Evolutionary conservation across 2,888 invertebrate genomes (phyloP).

Genomic region (Dicyrtoma fusca): DNA sequence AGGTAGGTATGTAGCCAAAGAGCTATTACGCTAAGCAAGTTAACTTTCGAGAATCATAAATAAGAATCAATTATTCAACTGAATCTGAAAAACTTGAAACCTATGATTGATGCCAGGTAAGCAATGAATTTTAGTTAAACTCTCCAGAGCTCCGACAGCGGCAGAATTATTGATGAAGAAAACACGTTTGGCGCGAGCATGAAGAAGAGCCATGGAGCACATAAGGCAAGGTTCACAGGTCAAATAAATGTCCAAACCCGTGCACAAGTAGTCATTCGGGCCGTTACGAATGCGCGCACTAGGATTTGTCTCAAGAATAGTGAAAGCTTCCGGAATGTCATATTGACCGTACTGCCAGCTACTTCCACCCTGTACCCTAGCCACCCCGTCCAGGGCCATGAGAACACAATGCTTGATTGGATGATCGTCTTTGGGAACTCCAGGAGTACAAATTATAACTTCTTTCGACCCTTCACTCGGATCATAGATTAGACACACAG

Average conservation of each 20-base stretch:
- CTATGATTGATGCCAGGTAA: conserved; percentile 84
- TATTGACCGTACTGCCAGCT: conserved; percentile 4
- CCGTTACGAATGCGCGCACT: conserved; percentile 30
- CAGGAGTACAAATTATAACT: conserved; percentile 69
- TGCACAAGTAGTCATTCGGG: conserved; percentile 71
- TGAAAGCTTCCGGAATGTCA: conserved; percentile 10
- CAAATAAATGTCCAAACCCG: conserved; percentile 82
- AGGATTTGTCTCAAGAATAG: neutral
- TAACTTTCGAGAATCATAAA: too few species aligned
- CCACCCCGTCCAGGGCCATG: conserved; percentile 83
- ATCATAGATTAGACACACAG: conserved; percentile 73
- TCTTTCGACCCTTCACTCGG: conserved; percentile 64
- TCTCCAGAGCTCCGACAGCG: conserved; percentile 72
- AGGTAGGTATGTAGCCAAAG: too few species aligned
- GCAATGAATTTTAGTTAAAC: conserved; percentile 74
- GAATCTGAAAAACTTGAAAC: conserved; percentile 76
- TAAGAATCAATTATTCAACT: conserved; percentile 1
- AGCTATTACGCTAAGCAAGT: too few species aligned
- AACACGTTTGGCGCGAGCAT: conserved; percentile 80
- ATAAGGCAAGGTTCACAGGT: conserved; percentile 88
- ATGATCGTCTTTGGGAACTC: conserved; percentile 65
- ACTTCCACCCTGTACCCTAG: conserved; percentile 74
- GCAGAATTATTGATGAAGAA: conserved; percentile 69
- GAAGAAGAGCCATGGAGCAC: conserved; percentile 94
- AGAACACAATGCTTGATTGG: conserved; percentile 82